A percentile compares a stretch with the other conserved stretches of the same genome.
These are phyloP conservation scores for Neoscelio sp. DNA, from an alignment of 2,888 invertebrate species.

Conservation along the genomic window DNA sequence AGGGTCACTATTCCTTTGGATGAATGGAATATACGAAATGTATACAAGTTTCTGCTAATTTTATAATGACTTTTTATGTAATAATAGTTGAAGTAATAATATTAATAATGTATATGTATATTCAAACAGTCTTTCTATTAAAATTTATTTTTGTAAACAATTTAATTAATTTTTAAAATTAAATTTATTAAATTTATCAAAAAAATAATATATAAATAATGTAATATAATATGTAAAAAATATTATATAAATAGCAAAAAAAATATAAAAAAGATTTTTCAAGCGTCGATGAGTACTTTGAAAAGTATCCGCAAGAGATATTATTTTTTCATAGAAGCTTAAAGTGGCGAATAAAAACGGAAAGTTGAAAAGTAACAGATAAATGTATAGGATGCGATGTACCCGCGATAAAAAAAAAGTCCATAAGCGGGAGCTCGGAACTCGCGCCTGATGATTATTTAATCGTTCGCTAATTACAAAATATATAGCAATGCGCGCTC, in stretches of 20 bases:
- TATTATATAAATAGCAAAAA: not conserved
- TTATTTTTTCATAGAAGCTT: not conserved
- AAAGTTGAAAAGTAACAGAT: constrained; percentile 23
- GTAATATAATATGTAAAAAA: too few relatives aligned
- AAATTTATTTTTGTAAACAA: too few relatives aligned
- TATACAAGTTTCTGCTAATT: too few relatives aligned
- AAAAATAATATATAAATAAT: too few relatives aligned
- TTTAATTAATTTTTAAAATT: too few relatives aligned
- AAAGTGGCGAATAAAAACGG: constrained; percentile 12
- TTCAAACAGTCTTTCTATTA: too few relatives aligned
- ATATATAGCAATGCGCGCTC: constrained; percentile 37
- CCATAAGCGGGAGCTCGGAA: not conserved
- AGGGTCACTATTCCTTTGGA: too few relatives aligned
- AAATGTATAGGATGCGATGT: constrained; percentile 30
- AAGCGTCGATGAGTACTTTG: constrained; percentile 6
- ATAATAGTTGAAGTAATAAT: too few relatives aligned
- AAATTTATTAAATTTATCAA: too few relatives aligned
- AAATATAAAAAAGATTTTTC: not conserved
- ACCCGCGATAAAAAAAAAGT: constrained; percentile 38
- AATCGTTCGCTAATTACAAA: constrained; percentile 61
- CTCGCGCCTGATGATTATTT: constrained; percentile 56
- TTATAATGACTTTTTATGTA: too few relatives aligned
- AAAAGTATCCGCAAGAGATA: not conserved
- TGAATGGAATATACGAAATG: too few relatives aligned
- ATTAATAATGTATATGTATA: too few relatives aligned